Evolutionary conservation across 2,113 vertebrate genomes (phyloP).

Genomic region (Seriola aureovittata): DNA sequence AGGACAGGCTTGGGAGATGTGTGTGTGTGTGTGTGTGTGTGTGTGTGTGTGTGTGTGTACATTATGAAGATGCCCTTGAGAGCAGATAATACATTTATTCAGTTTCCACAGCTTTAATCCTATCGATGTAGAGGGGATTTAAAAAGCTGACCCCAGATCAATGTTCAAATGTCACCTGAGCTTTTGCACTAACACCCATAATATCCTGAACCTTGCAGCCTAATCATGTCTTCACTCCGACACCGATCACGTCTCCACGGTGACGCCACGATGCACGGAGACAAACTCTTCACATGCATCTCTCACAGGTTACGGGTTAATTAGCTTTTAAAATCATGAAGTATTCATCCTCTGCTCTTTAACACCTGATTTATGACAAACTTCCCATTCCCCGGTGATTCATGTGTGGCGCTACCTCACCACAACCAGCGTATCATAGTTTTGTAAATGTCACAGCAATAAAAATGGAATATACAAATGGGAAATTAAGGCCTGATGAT

Average conservation of each 20-base stretch:
- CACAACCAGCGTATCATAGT: neutral
- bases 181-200: constrained; percentile 32
- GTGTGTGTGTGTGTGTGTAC: too few relatives aligned
- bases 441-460: neutral
- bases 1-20: too few relatives aligned
- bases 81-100: constrained; percentile 5
- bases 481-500: neutral
- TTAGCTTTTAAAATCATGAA: neutral
- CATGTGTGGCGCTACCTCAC: neutral
- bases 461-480: neutral
- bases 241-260: neutral
- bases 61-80: constrained; percentile 4
- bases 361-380: neutral
- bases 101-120: constrained; percentile 22
- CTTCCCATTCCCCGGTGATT: neutral
- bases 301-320: neutral
- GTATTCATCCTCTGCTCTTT: neutral
- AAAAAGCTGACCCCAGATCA: constrained; percentile 7
- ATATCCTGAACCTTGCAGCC: constrained; percentile 9
- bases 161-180: constrained; percentile 29
- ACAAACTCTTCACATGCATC: neutral
- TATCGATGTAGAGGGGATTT: neutral
- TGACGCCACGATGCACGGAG: too few relatives aligned
- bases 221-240: neutral
- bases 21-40: too few relatives aligned